Evolutionary conservation across 2,888 invertebrate species (phyloP).

Genomic region (Opisthograptis luteolata): DNA sequence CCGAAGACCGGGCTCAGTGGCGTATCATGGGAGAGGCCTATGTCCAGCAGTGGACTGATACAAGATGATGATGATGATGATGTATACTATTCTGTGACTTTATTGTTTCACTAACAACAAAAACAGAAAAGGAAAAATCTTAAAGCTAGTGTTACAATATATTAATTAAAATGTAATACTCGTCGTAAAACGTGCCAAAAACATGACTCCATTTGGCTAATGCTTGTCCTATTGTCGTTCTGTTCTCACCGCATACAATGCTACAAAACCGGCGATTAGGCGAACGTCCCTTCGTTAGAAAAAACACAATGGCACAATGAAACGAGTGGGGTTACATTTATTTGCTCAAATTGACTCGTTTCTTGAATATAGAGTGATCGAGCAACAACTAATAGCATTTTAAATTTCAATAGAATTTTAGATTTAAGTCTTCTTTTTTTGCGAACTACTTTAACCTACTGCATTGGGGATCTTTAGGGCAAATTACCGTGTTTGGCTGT

Average conservation of each 20-base stretch:
- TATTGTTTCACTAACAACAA: too few relatives aligned
- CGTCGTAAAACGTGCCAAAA: constrained; percentile 50
- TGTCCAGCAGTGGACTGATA: too few relatives aligned
- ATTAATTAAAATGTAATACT: constrained; percentile 57
- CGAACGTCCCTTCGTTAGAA: constrained; percentile 24
- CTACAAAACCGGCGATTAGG: constrained; percentile 42
- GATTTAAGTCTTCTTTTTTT: too few relatives aligned
- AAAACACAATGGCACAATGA: constrained; percentile 37
- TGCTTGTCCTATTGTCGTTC: constrained; percentile 40
- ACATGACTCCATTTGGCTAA: constrained; percentile 43
- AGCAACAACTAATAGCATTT: constrained; percentile 10
- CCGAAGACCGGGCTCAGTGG: too few relatives aligned
- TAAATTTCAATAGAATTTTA: neutral
- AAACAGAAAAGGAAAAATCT: too few relatives aligned
- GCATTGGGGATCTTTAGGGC: too few relatives aligned
- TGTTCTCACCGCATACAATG: constrained; percentile 46
- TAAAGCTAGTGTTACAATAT: too few relatives aligned
- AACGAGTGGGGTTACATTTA: constrained; percentile 44
- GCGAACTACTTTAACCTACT: too few relatives aligned
- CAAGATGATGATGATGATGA: too few relatives aligned
- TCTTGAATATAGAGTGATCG: constrained; percentile 34
- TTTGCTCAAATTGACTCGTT: constrained; percentile 42
- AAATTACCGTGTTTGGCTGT: too few relatives aligned
- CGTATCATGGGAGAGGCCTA: too few relatives aligned
- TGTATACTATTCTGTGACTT: too few relatives aligned